A percentile compares a stretch with the other conserved stretches of the same genome.
These are phyloP conservation scores for Eleginops maclovinus DNA, from an alignment of 2,113 vertebrate species.

Conservation along the genomic window DNA sequence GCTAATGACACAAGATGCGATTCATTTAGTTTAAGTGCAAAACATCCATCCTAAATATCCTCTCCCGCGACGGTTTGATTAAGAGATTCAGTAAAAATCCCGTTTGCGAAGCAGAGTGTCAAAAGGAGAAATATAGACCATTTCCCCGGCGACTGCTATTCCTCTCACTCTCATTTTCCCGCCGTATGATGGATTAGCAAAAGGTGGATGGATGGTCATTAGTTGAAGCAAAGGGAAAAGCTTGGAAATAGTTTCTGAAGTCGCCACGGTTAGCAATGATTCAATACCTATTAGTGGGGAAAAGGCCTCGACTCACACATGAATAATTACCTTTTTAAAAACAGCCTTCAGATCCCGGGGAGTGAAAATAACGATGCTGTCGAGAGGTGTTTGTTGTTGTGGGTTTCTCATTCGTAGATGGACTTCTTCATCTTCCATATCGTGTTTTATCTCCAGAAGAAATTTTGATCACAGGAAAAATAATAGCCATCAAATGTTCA, in stretches of 20 bases:
- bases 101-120: conserved; percentile 61
- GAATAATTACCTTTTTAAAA: conserved; percentile 53
- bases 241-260: conserved; percentile 51
- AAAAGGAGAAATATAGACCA: conserved; percentile 64
- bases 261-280: conserved; percentile 45
- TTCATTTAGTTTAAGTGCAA: conserved; percentile 75
- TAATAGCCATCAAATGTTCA: not conserved
- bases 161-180: conserved; percentile 51
- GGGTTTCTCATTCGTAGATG: not conserved
- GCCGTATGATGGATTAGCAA: conserved; percentile 60
- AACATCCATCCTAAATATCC: conserved; percentile 72
- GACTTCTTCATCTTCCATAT: not conserved
- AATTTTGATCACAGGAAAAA: not conserved
- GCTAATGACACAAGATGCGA: conserved; percentile 70
- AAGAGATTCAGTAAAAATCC: conserved; percentile 71
- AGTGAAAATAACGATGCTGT: conserved; percentile 24
- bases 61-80: conserved; percentile 67
- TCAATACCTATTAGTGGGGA: conserved; percentile 22
- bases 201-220: conserved; percentile 52
- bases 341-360: conserved; percentile 32
- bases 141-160: conserved; percentile 46
- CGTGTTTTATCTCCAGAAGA: not conserved
- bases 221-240: conserved; percentile 41
- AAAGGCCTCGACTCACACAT: conserved; percentile 22
- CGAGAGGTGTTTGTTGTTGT: conserved; percentile 37